Evolutionary conservation across 1,140 invertebrate species (phyloP).

Genomic region (Ostrea denselamellosa): DNA sequence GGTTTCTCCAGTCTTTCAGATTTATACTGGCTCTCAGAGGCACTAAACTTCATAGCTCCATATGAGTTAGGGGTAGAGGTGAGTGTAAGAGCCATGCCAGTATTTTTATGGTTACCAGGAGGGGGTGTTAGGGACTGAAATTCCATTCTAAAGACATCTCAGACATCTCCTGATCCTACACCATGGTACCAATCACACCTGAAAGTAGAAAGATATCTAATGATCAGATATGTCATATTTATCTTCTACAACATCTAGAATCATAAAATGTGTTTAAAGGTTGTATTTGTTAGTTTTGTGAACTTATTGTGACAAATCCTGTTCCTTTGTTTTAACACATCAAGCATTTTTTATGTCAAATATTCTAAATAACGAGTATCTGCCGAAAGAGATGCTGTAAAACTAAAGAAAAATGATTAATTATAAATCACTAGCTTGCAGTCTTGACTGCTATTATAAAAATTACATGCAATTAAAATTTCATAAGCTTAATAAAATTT

Average conservation of each 20-base stretch:
- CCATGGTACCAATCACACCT: slow-evolving; percentile 22
- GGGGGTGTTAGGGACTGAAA: slow-evolving; percentile 55
- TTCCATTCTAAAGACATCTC: slow-evolving; percentile 51
- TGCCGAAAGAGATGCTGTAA: background rate
- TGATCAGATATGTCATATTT: background rate
- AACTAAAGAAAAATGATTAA: background rate
- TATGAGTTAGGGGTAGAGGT: slow-evolving; percentile 57
- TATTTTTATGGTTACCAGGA: slow-evolving; percentile 50
- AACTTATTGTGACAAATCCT: background rate
- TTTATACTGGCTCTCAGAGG: slow-evolving; percentile 51
- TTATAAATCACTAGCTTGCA: background rate
- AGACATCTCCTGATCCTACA: slow-evolving; percentile 45
- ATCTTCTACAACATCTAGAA: too few species aligned
- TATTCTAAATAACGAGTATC: background rate
- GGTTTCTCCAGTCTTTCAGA: slow-evolving; percentile 30
- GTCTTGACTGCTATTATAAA: background rate
- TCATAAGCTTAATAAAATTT: background rate
- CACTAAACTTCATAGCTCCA: slow-evolving; percentile 45
- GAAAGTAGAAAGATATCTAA: background rate
- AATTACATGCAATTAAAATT: background rate
- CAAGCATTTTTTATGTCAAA: background rate
- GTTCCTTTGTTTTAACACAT: background rate
- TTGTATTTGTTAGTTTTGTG: too few species aligned
- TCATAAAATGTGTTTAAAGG: too few species aligned
- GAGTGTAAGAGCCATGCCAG: slow-evolving; percentile 56